Evolutionary conservation across 2,797 vertebrate species (phyloP).

Genomic region (Takifugu ocellatus): DNA sequence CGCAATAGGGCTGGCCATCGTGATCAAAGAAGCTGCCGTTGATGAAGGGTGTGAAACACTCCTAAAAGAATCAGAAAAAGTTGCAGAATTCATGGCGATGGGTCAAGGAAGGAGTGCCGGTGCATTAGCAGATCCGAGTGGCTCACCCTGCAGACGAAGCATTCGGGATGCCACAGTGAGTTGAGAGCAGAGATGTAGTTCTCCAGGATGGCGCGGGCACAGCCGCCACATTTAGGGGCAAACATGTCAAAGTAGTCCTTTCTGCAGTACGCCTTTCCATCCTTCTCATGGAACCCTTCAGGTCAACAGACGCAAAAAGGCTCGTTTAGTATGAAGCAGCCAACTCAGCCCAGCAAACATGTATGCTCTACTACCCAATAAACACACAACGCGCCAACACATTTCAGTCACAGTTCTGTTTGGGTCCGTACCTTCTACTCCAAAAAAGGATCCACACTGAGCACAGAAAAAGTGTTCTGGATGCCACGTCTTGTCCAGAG

Average conservation of each 20-base stretch:
- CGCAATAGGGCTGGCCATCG: slow-evolving; percentile 92
- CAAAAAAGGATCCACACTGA: slow-evolving; percentile 92
- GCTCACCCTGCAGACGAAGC: slow-evolving; percentile 95
- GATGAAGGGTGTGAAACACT: slow-evolving; percentile 91
- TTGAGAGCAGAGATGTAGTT: slow-evolving; percentile 96
- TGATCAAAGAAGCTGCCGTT: slow-evolving; percentile 97
- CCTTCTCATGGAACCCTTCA: slow-evolving; percentile 92
- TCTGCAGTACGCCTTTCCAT: slow-evolving; percentile 92
- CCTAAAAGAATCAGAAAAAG: slow-evolving; percentile 60
- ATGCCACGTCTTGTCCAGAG: slow-evolving; percentile 93
- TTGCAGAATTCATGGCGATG: not conserved
- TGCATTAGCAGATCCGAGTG: not conserved
- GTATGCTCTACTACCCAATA: not conserved
- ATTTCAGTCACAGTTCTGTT: not conserved
- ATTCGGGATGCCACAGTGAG: slow-evolving; percentile 93
- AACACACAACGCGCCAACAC: no score
- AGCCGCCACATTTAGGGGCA: slow-evolving; percentile 93
- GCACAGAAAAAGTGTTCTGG: slow-evolving; percentile 96
- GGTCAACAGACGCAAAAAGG: slow-evolving; percentile 21
- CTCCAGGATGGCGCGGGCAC: slow-evolving; percentile 89
- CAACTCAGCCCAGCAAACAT: not conserved
- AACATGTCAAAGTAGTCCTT: slow-evolving; percentile 98
- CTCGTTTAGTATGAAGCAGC: not conserved
- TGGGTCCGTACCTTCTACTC: slow-evolving; percentile 84
- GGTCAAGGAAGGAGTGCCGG: not conserved